Conservation (phyloP, 2,797 vertebrate species). For the Amblyraja radiata region DNA sequence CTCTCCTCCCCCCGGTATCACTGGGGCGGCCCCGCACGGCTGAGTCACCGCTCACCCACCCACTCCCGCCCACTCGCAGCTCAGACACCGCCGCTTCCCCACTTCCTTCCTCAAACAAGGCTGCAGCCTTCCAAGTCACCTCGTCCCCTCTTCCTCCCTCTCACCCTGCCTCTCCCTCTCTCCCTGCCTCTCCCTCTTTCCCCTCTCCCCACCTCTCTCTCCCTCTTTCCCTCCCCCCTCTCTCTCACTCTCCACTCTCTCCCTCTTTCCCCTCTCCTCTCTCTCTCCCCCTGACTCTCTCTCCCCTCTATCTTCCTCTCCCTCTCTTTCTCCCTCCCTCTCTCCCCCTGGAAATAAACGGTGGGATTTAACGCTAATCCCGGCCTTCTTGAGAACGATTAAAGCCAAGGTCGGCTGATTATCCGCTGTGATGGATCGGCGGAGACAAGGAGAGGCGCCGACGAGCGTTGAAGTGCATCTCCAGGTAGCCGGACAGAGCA, state of each 20-base stretch:
- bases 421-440: slow-evolving; percentile 40
- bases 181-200: too few species aligned
- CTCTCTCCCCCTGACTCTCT: slow-evolving; percentile 46
- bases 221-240: too few species aligned
- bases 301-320: too few species aligned
- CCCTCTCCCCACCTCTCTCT: too few species aligned
- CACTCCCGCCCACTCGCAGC: slow-evolving; percentile 44
- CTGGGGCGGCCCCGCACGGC: slow-evolving; percentile 50
- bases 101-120: slow-evolving; percentile 49
- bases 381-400: slow-evolving; percentile 41
- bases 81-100: background rate
- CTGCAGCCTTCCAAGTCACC: slow-evolving; percentile 43
- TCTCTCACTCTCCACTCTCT: too few species aligned
- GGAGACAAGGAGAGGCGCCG: background rate
- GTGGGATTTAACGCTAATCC: slow-evolving; percentile 43
- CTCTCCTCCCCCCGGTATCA: slow-evolving; percentile 47
- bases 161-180: too few species aligned
- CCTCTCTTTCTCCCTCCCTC: slow-evolving; percentile 30
- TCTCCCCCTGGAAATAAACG: slow-evolving; percentile 53
- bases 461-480: background rate
- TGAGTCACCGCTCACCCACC: slow-evolving; percentile 50
- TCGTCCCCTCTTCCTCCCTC: slow-evolving; percentile 46
- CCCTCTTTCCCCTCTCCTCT: too few species aligned
- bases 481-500: background rate
- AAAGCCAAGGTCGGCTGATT: slow-evolving; percentile 39